phyloP scores from a whole-genome alignment of 1,140 invertebrate genomes.

The Andrena cerasifolii region DNA sequence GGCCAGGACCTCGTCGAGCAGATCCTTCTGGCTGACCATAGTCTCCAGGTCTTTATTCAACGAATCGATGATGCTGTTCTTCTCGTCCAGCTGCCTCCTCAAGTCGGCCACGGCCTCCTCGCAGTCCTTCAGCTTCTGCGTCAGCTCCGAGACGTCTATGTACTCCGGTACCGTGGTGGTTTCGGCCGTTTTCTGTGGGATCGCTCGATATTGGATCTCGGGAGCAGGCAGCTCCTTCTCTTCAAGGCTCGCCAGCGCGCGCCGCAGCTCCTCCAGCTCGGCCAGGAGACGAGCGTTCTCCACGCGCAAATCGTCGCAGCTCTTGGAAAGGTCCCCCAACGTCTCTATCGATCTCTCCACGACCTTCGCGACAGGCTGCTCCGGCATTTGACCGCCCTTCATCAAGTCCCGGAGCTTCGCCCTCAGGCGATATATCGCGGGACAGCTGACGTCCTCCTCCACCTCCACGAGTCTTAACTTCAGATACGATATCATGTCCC shows the following conservation, averaged over 20 bases:
- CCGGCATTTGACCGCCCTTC: constrained; percentile 67
- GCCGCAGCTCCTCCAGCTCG: constrained; percentile 52
- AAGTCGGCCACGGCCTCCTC: constrained; percentile 59
- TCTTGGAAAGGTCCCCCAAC: constrained; percentile 65
- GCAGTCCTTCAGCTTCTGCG: constrained; percentile 47
- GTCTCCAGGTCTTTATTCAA: constrained; percentile 59
- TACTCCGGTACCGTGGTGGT: constrained; percentile 22
- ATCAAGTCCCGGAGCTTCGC: constrained; percentile 72
- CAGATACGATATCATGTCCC: constrained; percentile 66
- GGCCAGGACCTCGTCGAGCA: constrained; percentile 46
- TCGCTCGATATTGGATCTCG: neutral
- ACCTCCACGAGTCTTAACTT: constrained; percentile 66
- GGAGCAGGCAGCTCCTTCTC: neutral
- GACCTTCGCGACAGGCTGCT: constrained; percentile 64
- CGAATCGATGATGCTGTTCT: constrained; percentile 56
- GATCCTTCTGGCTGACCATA: constrained; percentile 46
- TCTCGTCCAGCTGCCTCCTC: constrained; percentile 63
- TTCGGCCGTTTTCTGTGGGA: neutral
- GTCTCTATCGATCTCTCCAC: constrained; percentile 72
- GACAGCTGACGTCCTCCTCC: constrained; percentile 72
- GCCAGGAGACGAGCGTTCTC: constrained; percentile 67
- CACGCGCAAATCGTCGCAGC: constrained; percentile 64
- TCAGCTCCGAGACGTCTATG: constrained; percentile 31
- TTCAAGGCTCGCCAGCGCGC: constrained; percentile 21
- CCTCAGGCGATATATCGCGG: constrained; percentile 73